A percentile compares a stretch with the other conserved stretches of the same genome.
Conservation (phyloP, 2,888 invertebrate species). For the Octonoba sinensis region DNA sequence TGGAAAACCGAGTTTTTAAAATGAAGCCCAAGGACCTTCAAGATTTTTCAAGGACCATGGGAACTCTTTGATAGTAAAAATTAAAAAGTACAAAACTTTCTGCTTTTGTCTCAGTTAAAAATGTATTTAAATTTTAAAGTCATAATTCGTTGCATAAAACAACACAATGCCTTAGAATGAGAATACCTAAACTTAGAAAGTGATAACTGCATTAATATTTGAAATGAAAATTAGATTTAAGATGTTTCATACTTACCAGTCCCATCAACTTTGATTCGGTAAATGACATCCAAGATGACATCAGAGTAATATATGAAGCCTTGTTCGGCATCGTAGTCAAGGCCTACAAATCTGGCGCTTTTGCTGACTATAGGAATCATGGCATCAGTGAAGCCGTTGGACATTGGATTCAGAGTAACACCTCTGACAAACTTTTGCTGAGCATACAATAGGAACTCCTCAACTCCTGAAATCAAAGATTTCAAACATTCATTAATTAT, state of each 20-base stretch:
- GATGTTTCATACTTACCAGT: conserved; percentile 69
- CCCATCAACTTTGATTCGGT: conserved; percentile 74
- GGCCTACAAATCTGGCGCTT: conserved; percentile 91
- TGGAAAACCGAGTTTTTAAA: too few relatives aligned
- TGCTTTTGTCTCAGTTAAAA: too few relatives aligned
- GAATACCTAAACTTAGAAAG: too few relatives aligned
- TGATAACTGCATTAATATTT: too few relatives aligned
- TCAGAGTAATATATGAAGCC: conserved; percentile 97
- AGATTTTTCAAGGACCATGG: too few relatives aligned
- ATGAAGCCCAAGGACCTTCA: too few relatives aligned
- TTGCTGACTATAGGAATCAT: conserved; percentile 93
- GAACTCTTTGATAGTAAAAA: too few relatives aligned
- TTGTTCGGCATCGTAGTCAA: conserved; percentile 92
- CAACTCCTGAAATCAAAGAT: conserved; percentile 74
- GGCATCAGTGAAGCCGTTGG: conserved; percentile 87
- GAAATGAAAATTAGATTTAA: too few relatives aligned
- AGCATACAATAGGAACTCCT: conserved; percentile 93
- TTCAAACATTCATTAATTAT: background rate
- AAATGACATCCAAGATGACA: conserved; percentile 94
- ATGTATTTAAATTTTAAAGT: too few relatives aligned
- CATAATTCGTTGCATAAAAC: too few relatives aligned
- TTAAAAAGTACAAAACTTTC: too few relatives aligned
- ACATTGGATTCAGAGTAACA: conserved; percentile 71
- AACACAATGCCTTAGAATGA: too few relatives aligned
- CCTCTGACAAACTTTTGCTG: conserved; percentile 97